A percentile compares a stretch with the other conserved stretches of the same genome.
These are phyloP conservation scores for Halcyon leucocephala DNA, from an alignment of 2,797 vertebrate genomes.

Conservation along the genomic window DNA sequence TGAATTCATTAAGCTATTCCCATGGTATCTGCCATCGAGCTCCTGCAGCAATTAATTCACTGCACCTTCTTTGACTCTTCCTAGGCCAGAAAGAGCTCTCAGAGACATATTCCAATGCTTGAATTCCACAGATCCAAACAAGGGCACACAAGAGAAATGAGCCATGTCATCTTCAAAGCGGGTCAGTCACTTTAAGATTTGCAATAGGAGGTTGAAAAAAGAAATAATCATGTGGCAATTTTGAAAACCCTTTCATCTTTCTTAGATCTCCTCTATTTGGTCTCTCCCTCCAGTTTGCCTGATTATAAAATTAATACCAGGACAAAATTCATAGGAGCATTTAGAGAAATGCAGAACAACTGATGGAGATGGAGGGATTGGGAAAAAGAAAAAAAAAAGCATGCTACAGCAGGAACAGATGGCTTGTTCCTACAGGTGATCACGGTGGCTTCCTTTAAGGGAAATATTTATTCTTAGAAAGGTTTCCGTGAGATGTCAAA, in stretches of 20 bases:
- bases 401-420: neutral
- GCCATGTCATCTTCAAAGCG: neutral
- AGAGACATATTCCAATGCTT: neutral
- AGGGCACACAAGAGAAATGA: neutral
- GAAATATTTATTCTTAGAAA: neutral
- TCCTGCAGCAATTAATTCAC: neutral
- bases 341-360: neutral
- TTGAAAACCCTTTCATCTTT: neutral
- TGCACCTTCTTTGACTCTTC: neutral
- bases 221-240: neutral
- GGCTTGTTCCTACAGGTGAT: neutral
- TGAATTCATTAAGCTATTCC: slow-evolving; percentile 36
- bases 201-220: neutral
- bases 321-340: neutral
- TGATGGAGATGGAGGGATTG: neutral
- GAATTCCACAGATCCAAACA: neutral
- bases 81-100: neutral
- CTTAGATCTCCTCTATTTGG: neutral
- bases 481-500: neutral
- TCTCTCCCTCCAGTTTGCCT: neutral
- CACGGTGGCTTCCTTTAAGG: neutral
- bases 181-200: neutral
- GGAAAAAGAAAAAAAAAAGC: neutral
- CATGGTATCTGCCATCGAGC: neutral
- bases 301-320: neutral